Evolutionary conservation across 1,140 invertebrate genomes (phyloP), one percentile per base, ranked within the genome.

Genomic region (Musca domestica): DNA sequence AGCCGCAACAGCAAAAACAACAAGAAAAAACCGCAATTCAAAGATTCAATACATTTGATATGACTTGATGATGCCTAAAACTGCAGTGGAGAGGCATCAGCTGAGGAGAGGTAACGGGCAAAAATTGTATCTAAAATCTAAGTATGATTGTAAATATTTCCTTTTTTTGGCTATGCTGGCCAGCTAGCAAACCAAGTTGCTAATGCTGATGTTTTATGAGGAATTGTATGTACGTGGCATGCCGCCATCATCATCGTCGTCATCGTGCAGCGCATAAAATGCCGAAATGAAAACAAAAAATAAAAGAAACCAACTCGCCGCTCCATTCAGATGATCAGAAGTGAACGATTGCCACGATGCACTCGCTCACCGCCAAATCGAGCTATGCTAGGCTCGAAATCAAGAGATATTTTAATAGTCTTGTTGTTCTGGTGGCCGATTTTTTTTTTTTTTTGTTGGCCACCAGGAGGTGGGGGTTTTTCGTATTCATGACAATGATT

Each of bases 1-100:
- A n/a, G n/a, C n/a, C n/a, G n/a, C n/a, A n/a, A n/a, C n/a, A n/a
- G n/a, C n/a, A n/a, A n/a, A n/a, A n/a, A n/a, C n/a, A n/a, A n/a
- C 7, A 30, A 17, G n/a, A 30, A 34, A 61, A 61, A 34, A 17
- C n/a, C 41, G 15, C 56, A 61, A 61, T 61, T 34, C 48, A 19
- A 51, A 61, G 56, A 61, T 61, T n/a, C 27, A 61, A 61, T 61
- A 61, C 27, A 34, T 61, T 61, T 61, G 56, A 61, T 61, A 61
- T 19, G 34, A 41, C 6, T 41, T 41, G 34, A 41, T 41, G 34
- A 41, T 41, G 34, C 5, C 34, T 41, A 41, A 41, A 12, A 30
- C 27, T 30, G 9, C 3, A 4, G 27, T 41, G 34, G 34, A 41
- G 34, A 41, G 34, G 6, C 34, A 30, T 4, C 27, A 9, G 27